phyloP scores from a whole-genome alignment of 2,888 invertebrate genomes.

The Bhutanitis thaidina region DNA sequence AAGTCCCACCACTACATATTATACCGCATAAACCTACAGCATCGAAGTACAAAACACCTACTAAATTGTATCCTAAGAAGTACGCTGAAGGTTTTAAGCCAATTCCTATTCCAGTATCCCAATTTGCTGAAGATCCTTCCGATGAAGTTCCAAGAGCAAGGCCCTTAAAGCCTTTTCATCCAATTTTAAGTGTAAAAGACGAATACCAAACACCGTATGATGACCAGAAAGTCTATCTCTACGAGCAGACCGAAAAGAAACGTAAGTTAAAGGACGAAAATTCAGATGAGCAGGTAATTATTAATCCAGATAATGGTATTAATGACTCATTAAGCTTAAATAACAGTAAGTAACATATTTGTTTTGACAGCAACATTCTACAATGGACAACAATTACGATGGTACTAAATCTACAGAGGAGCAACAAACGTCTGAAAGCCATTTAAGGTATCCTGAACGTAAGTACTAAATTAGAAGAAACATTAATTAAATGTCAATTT shows the following conservation, averaged over 20 bases:
- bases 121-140: constrained; percentile 45
- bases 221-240: constrained; percentile 55
- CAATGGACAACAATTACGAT: constrained; percentile 16
- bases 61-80: constrained; percentile 81
- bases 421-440: constrained; percentile 63
- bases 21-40: constrained; percentile 45
- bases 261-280: constrained; percentile 60
- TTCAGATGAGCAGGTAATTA: constrained; percentile 23
- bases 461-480: constrained; percentile 37
- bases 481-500: no score
- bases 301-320: constrained; percentile 3
- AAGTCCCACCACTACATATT: constrained; percentile 39
- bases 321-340: neutral
- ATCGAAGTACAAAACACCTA: constrained; percentile 62
- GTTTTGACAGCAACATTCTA: neutral
- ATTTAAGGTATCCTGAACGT: constrained; percentile 60
- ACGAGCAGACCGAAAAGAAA: constrained; percentile 75
- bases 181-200: constrained; percentile 43
- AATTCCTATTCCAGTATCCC: constrained; percentile 59
- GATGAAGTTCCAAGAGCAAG: constrained; percentile 65
- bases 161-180: constrained; percentile 58
- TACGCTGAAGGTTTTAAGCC: constrained; percentile 72
- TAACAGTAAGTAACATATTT: neutral
- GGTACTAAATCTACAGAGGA: constrained; percentile 38
- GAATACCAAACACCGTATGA: constrained; percentile 43